Percentiles rank a stretch among this genome's conserved stretches.
Conservation (phyloP, 2,888 invertebrate genomes). For the Coecobrya sp. region DNA sequence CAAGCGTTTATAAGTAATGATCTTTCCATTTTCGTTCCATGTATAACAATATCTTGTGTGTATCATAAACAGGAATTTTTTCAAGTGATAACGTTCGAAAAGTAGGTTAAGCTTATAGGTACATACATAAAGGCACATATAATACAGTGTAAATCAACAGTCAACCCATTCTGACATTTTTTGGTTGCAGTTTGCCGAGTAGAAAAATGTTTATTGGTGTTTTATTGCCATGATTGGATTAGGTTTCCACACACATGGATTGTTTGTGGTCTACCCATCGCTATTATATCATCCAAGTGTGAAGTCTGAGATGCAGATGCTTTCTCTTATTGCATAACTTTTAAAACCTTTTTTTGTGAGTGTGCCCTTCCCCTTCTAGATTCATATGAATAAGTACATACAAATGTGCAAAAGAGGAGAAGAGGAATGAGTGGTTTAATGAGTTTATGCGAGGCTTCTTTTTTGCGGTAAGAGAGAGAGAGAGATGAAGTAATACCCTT, state of each 20-base stretch:
- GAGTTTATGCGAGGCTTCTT: background rate
- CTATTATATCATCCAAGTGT: background rate
- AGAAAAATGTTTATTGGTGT: background rate
- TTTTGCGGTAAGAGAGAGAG: background rate
- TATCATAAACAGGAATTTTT: background rate
- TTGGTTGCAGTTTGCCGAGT: background rate
- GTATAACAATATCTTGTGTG: too few relatives aligned
- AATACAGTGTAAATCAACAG: too few relatives aligned
- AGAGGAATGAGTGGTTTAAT: background rate
- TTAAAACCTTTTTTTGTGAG: background rate
- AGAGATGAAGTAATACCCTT: conserved; percentile 52
- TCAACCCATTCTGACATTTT: too few relatives aligned
- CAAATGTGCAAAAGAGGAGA: conserved; percentile 19
- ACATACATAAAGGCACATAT: too few relatives aligned
- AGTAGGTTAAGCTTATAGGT: background rate
- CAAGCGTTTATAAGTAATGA: conserved; percentile 13
- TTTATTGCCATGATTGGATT: conserved; percentile 11
- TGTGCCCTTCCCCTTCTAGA: background rate
- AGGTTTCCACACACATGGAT: background rate
- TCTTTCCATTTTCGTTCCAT: conserved; percentile 7
- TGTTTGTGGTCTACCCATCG: background rate
- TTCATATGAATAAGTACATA: background rate
- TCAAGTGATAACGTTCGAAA: background rate
- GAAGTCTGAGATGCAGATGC: background rate
- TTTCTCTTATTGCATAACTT: conserved; percentile 2